These are phyloP conservation scores for Chitala chitala DNA, from an alignment of 2,113 vertebrate genomes.

Conservation along the genomic window DNA sequence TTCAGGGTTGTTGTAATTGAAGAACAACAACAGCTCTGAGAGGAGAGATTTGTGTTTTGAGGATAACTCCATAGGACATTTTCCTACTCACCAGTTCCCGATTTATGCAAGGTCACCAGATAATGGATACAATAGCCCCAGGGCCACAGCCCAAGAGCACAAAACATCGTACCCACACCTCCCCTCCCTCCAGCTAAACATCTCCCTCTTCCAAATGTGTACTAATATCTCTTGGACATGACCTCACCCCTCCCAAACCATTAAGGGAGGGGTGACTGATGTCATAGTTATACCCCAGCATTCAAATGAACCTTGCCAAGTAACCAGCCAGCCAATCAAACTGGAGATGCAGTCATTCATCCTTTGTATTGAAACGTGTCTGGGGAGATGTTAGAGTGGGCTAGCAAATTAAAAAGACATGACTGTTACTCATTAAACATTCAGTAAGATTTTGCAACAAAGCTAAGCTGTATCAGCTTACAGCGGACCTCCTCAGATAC, in stretches of 20 bases:
- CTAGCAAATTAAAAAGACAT: conserved; percentile 10
- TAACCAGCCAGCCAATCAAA: background rate
- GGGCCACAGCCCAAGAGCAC: background rate
- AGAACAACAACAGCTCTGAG: background rate
- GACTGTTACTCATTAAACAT: conserved; percentile 12
- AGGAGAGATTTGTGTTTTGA: too few relatives aligned
- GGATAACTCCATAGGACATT: background rate
- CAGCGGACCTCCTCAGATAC: background rate
- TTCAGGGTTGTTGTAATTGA: background rate
- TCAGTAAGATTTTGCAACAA: background rate
- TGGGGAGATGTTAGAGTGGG: background rate
- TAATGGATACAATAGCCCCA: conserved; percentile 4
- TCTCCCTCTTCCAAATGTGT: background rate
- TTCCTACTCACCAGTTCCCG: conserved; percentile 3
- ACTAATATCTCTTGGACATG: background rate
- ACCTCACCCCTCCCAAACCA: background rate
- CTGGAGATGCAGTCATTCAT: background rate
- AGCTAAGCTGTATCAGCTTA: background rate
- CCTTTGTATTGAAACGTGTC: background rate
- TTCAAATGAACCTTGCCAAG: background rate
- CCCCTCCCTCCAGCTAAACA: background rate
- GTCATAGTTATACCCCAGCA: background rate
- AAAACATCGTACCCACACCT: too few relatives aligned
- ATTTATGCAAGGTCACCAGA: background rate
- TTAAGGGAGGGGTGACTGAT: conserved; percentile 1